phyloP scores from a whole-genome alignment of 1,140 invertebrate genomes.

The Procambarus clarkii region DNA sequence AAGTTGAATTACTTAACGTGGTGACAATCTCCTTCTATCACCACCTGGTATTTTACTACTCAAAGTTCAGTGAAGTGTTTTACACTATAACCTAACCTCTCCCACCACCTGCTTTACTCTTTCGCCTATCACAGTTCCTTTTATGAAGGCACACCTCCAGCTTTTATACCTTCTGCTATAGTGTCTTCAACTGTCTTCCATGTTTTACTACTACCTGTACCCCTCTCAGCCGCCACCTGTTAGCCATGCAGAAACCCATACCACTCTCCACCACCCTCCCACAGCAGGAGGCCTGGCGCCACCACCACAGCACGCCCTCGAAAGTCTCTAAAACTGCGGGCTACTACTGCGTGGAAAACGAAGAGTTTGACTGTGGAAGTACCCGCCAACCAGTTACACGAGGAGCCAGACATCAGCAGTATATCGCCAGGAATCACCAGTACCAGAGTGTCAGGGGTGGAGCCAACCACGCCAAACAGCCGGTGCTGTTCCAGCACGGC shows the following conservation, averaged over 20 bases:
- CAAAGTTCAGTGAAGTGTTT: background rate
- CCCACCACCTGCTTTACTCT: background rate
- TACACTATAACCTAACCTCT: no score
- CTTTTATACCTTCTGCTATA: background rate
- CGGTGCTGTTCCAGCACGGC: background rate
- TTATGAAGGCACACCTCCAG: background rate
- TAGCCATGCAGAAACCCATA: background rate
- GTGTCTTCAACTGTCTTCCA: background rate
- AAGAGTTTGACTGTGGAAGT: background rate
- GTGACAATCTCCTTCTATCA: background rate
- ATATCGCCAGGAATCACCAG: background rate
- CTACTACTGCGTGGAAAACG: background rate
- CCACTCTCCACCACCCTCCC: background rate
- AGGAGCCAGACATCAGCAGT: background rate
- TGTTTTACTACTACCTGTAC: background rate
- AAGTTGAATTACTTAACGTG: background rate
- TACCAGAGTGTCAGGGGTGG: background rate
- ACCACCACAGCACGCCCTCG: background rate
- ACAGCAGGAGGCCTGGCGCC: background rate
- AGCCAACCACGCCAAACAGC: background rate
- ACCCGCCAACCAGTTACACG: background rate
- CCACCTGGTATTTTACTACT: background rate
- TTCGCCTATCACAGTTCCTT: background rate
- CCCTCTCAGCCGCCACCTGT: background rate
- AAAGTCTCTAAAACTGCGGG: background rate